Conservation (phyloP, 1,140 invertebrate genomes). For the Cydia splendana region DNA sequence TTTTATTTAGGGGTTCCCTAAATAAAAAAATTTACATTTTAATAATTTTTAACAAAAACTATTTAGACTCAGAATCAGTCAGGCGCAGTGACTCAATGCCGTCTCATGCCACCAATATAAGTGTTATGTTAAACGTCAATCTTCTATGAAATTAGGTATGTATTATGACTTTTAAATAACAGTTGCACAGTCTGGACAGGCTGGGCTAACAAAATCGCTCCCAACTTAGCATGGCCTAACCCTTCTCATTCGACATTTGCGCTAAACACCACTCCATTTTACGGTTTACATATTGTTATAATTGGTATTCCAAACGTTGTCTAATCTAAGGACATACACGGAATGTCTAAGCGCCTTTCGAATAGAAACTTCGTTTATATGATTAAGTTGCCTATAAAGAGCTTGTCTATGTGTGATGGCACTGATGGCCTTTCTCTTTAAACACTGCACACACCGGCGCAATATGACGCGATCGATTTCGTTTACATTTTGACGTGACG, state of each 20-base stretch:
- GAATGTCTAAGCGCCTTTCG: conserved; percentile 18
- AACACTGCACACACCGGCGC: background rate
- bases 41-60: no score
- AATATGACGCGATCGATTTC: background rate
- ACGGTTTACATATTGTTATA: background rate
- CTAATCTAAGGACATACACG: conserved; percentile 9
- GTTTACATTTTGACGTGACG: background rate
- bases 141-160: no score
- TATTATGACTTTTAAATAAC: background rate
- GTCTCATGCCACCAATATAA: no score
- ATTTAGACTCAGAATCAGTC: no score
- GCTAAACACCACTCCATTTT: background rate
- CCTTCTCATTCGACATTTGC: background rate
- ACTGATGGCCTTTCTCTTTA: background rate
- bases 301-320: conserved; percentile 12
- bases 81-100: no score
- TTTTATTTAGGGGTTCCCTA: no score
- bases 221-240: no score
- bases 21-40: no score
- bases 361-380: conserved; percentile 25
- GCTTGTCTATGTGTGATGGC: background rate
- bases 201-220: no score
- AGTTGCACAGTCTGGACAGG: no score
- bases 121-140: no score
- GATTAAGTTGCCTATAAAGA: conserved; percentile 9